Evolutionary conservation across 2,888 invertebrate genomes (phyloP).

Genomic region (Rhogogaster chlorosoma): DNA sequence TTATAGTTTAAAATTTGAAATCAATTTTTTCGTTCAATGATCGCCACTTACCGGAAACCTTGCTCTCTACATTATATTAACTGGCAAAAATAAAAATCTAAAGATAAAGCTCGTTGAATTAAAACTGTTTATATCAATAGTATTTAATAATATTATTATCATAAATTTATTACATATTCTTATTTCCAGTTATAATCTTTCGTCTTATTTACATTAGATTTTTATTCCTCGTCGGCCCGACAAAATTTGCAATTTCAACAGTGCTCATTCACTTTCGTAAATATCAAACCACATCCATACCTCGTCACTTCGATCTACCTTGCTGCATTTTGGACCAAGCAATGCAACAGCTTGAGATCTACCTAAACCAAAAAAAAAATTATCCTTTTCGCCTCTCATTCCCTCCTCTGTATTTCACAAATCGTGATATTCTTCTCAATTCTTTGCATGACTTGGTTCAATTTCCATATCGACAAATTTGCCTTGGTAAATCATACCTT

Average conservation of each 20-base stretch:
- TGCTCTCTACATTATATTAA: background rate
- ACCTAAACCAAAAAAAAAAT: background rate
- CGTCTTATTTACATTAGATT: constrained; percentile 26
- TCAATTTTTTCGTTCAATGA: background rate
- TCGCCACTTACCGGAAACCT: background rate
- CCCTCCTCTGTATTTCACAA: background rate
- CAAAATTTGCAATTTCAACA: constrained; percentile 27
- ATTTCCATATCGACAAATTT: background rate
- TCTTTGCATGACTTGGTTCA: constrained; percentile 34
- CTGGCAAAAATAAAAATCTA: constrained; percentile 25
- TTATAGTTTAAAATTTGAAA: background rate
- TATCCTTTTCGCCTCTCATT: background rate
- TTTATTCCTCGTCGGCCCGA: constrained; percentile 26
- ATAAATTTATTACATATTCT: constrained; percentile 49
- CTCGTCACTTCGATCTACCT: background rate
- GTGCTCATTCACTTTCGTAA: background rate
- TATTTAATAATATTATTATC: constrained; percentile 44
- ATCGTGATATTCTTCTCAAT: background rate
- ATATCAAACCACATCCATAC: background rate
- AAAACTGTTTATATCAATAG: constrained; percentile 37
- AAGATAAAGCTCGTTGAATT: constrained; percentile 41
- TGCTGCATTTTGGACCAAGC: constrained; percentile 2
- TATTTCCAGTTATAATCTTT: constrained; percentile 45
- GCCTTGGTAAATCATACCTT: background rate
- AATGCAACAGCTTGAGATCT: constrained; percentile 11